These are phyloP conservation scores for Notothenia rossii DNA, from an alignment of 2,113 vertebrate genomes.

Conservation along the genomic window DNA sequence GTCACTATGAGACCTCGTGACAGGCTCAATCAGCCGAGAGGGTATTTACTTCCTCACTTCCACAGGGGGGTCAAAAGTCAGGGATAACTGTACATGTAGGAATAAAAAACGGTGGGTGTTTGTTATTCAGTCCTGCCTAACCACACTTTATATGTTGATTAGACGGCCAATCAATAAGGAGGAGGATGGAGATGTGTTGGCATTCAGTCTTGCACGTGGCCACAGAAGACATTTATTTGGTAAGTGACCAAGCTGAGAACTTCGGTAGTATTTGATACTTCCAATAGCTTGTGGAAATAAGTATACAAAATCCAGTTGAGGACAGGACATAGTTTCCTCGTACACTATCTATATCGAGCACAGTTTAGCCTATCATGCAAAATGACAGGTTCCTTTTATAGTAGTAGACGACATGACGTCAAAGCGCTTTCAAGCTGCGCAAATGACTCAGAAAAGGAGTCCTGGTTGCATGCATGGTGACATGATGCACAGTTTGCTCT, in stretches of 20 bases:
- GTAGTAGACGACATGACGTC: neutral
- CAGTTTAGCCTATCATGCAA: neutral
- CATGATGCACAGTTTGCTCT: neutral
- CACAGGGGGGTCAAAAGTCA: constrained; percentile 21
- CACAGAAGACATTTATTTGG: neutral
- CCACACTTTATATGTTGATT: neutral
- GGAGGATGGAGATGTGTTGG: neutral
- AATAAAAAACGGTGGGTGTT: neutral
- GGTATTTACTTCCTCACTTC: neutral
- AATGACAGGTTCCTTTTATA: neutral
- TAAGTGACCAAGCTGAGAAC: neutral
- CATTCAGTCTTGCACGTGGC: neutral
- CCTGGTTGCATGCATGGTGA: neutral
- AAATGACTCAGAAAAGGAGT: constrained; percentile 4
- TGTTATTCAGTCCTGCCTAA: neutral
- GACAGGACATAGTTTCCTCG: neutral
- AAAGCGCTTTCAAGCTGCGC: constrained; percentile 5
- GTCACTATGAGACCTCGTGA: constrained; percentile 40
- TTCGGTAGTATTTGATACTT: neutral
- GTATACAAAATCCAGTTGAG: neutral
- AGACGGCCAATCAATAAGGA: constrained; percentile 3
- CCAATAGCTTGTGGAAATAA: neutral
- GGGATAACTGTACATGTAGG: neutral
- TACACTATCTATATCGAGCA: neutral
- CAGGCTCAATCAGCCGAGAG: neutral